phyloP scores from a whole-genome alignment of 2,113 vertebrate species.

The Phalacrocorax carbo region DNA sequence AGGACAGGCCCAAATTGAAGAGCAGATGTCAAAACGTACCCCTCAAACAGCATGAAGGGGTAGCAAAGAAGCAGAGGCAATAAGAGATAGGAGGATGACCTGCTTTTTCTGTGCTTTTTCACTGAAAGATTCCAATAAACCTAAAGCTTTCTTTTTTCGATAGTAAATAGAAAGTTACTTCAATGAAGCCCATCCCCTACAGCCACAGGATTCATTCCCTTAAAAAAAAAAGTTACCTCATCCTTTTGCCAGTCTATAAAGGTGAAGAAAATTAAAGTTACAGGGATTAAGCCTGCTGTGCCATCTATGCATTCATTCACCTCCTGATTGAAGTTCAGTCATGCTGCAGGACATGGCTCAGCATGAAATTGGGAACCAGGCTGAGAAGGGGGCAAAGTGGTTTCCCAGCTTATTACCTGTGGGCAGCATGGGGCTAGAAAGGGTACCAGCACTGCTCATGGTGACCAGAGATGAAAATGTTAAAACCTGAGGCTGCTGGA shows the following conservation, averaged over 20 bases:
- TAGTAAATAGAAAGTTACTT: conserved; percentile 17
- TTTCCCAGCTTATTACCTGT: background rate
- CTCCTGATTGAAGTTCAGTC: background rate
- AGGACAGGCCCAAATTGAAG: conserved; percentile 5
- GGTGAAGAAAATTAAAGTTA: conserved; percentile 44
- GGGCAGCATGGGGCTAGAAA: background rate
- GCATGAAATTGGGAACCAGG: background rate
- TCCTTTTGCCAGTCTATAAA: background rate
- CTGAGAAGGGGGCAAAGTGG: background rate
- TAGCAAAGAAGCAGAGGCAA: conserved; percentile 43
- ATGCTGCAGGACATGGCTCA: background rate
- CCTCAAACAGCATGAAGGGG: background rate
- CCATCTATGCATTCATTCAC: background rate
- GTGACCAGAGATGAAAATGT: background rate
- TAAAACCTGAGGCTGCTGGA: background rate
- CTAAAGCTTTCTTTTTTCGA: background rate
- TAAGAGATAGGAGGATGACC: background rate
- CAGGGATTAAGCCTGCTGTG: conserved; percentile 23
- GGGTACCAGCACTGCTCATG: background rate
- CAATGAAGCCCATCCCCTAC: background rate
- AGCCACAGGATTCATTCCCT: background rate
- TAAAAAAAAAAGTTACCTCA: background rate
- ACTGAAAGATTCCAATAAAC: conserved; percentile 19
- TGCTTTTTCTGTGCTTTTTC: conserved; percentile 20
- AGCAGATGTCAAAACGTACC: conserved; percentile 6